Conservation (phyloP, 2,797 vertebrate genomes). For the Typhlichthys subterraneus region DNA sequence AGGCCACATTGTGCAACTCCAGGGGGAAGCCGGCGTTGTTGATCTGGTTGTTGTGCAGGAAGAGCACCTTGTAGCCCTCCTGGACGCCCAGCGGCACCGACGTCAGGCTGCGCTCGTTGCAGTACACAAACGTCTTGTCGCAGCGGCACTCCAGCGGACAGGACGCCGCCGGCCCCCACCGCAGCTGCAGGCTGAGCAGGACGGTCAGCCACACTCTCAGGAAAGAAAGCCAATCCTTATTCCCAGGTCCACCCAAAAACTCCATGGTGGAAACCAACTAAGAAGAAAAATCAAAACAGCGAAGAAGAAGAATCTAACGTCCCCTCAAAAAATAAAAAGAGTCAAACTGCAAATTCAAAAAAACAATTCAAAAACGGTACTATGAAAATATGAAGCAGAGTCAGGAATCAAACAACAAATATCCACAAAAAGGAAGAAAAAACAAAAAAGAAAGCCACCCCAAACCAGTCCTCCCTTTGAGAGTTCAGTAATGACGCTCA, state of each 20-base stretch:
- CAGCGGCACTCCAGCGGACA: constrained; percentile 95
- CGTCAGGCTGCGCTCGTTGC: constrained; percentile 97
- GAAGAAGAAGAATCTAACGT: constrained; percentile 29
- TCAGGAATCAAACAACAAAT: constrained; percentile 24
- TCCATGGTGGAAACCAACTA: constrained; percentile 85
- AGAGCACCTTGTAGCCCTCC: constrained; percentile 94
- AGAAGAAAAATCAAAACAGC: constrained; percentile 48
- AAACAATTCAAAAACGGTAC: constrained; percentile 35
- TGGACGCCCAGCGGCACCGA: constrained; percentile 98
- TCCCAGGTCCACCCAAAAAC: constrained; percentile 84
- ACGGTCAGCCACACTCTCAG: constrained; percentile 89
- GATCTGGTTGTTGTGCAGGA: constrained; percentile 99
- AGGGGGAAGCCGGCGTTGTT: constrained; percentile 97
- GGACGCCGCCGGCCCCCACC: constrained; percentile 80
- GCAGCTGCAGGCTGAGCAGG: constrained; percentile 88
- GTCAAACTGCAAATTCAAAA: constrained; percentile 31
- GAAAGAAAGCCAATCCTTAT: constrained; percentile 85
- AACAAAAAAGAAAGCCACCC: constrained; percentile 36
- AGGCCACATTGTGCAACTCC: constrained; percentile 90
- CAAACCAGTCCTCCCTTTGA: constrained; percentile 57
- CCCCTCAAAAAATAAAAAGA: constrained; percentile 37
- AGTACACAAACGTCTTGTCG: constrained; percentile 94
- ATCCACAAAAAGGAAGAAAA: constrained; percentile 65
- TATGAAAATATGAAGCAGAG: constrained; percentile 15
- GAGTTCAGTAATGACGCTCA: constrained; percentile 59